Base-by-base conservation (phyloP, 2,113 vertebrate genomes). In the Laterallus jamaicensis region DNA sequence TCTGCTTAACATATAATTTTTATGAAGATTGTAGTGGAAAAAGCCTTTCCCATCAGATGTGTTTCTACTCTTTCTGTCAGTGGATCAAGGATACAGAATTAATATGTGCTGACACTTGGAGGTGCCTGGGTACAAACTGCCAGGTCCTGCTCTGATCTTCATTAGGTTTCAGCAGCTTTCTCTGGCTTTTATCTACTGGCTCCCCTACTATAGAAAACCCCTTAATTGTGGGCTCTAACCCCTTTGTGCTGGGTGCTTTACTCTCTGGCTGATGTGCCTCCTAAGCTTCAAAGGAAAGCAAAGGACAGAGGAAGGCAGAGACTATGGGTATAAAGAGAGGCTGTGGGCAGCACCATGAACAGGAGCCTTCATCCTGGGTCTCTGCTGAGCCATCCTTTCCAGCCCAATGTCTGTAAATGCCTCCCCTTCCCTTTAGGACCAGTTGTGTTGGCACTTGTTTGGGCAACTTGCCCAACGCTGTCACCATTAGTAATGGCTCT, bases 171-270 rank as follows among this genome's bases (percentile, higher is more conserved):
- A 69, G 25, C 24, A 55, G 3, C 56, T 82, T 82, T 16, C 4
- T 89, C 19, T 62, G 50, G 39, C 4, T 83, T 87, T n/a, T 59
- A 0, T 44, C 9, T 25, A 11, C 18, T 81, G 73, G n/a, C 31
- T 94, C 7, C 9, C 7, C 4, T 83, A 47, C 44, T 17, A 47
- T 47, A 18, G 44, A 47, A 47, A 47, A 47, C 44, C 44, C 44
- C 44, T 28, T 69, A 5, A 21, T 3, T 55, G 14, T 79, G 56
- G 39, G 35, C 42, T 76, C 39, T 73, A 68, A 70, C 37, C 11
- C 26, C 0, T 0, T 8, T 91, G 24, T 73, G 6, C n/a, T 78
- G 64, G 3, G 3, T 37, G 22, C 28, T 90, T 44, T 52, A 6
- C 10, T 29, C 10, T 29, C 42, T 70, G 44, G 8, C 19, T 70